A percentile compares a stretch with the other conserved stretches of the same genome.
These are phyloP conservation scores for Diachasmimorpha longicaudata DNA, from an alignment of 1,140 invertebrate genomes.

Conservation along the genomic window DNA sequence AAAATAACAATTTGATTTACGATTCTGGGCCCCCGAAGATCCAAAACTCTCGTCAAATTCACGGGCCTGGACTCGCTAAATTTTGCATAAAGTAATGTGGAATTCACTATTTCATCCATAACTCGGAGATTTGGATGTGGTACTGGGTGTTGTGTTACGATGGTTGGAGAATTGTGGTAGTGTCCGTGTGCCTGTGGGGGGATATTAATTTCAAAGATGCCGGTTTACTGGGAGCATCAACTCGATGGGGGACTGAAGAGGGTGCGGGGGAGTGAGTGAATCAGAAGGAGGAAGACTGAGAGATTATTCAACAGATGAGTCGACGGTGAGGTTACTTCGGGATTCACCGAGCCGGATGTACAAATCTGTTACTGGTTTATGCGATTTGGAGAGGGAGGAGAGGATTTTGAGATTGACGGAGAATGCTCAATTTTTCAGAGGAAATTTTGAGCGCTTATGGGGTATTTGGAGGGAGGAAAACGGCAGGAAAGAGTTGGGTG, in stretches of 20 bases:
- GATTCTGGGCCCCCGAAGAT: not conserved
- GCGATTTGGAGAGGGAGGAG: not conserved
- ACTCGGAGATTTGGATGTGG: not conserved
- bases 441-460: too few species aligned
- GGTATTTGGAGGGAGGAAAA: too few species aligned
- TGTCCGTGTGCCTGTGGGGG: not conserved
- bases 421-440: too few species aligned
- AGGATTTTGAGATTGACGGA: too few species aligned
- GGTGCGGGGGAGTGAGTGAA: too few species aligned
- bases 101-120: not conserved
- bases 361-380: not conserved
- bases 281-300: not conserved
- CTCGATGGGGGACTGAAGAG: not conserved
- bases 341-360: not conserved
- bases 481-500: too few species aligned
- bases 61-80: not conserved
- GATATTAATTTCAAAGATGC: constrained; percentile 27
- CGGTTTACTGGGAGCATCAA: not conserved
- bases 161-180: not conserved
- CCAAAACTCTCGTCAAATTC: not conserved
- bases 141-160: not conserved
- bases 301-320: constrained; percentile 7
- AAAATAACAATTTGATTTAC: constrained; percentile 7
- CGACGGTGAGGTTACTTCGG: not conserved
- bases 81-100: not conserved